Evolutionary conservation across 2,888 invertebrate genomes (phyloP).

Genomic region (Urechis unicinctus): DNA sequence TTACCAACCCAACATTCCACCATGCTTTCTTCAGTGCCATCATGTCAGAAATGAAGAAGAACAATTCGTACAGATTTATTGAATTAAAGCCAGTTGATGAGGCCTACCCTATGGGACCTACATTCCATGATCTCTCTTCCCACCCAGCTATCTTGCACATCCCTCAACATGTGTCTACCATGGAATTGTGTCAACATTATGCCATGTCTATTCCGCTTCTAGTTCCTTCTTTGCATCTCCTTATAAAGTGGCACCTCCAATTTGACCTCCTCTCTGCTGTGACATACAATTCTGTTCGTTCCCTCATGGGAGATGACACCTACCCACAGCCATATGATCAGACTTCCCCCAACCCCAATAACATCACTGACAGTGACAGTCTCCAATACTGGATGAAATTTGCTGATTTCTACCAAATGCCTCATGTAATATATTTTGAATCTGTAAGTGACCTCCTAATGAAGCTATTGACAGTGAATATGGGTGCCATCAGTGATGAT

Average conservation of each 20-base stretch:
- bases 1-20: not conserved
- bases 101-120: not conserved
- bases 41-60: not conserved
- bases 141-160: slow-evolving; percentile 6
- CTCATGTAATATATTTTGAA: not conserved
- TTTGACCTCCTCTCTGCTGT: not conserved
- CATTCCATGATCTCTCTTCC: not conserved
- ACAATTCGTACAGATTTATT: not conserved
- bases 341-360: not conserved
- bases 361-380: not conserved
- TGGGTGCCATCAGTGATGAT: not conserved
- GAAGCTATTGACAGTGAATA: not conserved
- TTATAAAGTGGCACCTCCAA: slow-evolving; percentile 1
- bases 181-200: slow-evolving; percentile 3
- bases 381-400: not conserved
- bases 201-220: slow-evolving; percentile 9
- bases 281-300: not conserved
- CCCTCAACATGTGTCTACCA: slow-evolving; percentile 3
- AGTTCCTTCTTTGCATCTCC: slow-evolving; percentile 6
- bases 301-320: not conserved
- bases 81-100: not conserved
- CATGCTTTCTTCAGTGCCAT: not conserved
- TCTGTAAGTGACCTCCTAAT: not conserved
- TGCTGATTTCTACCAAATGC: not conserved
- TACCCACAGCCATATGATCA: not conserved